Conservation (phyloP, 2,797 vertebrate genomes). For the Helicolenus hilgendorfi region DNA sequence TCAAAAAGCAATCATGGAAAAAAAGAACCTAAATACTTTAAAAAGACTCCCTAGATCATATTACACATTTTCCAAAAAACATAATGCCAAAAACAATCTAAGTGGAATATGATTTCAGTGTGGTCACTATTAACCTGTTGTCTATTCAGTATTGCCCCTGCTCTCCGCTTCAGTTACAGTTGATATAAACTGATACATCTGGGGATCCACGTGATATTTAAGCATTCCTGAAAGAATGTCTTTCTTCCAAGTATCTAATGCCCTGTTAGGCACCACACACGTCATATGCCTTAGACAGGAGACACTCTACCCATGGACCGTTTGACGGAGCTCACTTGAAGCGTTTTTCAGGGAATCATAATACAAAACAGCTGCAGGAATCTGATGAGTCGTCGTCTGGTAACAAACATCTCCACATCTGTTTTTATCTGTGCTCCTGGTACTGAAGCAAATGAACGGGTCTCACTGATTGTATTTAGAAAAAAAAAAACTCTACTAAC, state of each 20-base stretch:
- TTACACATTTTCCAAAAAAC: constrained; percentile 79
- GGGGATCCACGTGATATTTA: constrained; percentile 32
- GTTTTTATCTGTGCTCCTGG: constrained; percentile 82
- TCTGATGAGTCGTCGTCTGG: constrained; percentile 83
- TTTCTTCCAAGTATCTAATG: constrained; percentile 45
- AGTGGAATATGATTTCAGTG: constrained; percentile 64
- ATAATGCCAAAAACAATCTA: constrained; percentile 52
- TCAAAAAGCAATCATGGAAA: constrained; percentile 86
- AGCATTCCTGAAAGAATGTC: constrained; percentile 26
- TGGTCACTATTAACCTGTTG: constrained; percentile 41
- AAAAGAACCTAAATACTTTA: constrained; percentile 52
- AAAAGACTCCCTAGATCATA: constrained; percentile 76
- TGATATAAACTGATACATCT: constrained; percentile 31
- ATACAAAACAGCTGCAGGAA: constrained; percentile 89
- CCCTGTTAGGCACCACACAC: constrained; percentile 39
- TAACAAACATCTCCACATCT: constrained; percentile 85
- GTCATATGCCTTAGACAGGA: constrained; percentile 49
- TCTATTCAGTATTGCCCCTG: background rate
- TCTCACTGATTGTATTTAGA: constrained; percentile 28
- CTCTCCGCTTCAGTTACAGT: constrained; percentile 2
- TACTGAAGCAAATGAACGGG: constrained; percentile 29
- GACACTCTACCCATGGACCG: constrained; percentile 49
- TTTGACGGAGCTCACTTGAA: constrained; percentile 62
- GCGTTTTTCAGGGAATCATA: constrained; percentile 59
- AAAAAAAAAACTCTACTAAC: constrained; percentile 19